These are phyloP conservation scores for Cyanoderma ruficeps DNA, from an alignment of 2,113 vertebrate species.

Conservation along the genomic window DNA sequence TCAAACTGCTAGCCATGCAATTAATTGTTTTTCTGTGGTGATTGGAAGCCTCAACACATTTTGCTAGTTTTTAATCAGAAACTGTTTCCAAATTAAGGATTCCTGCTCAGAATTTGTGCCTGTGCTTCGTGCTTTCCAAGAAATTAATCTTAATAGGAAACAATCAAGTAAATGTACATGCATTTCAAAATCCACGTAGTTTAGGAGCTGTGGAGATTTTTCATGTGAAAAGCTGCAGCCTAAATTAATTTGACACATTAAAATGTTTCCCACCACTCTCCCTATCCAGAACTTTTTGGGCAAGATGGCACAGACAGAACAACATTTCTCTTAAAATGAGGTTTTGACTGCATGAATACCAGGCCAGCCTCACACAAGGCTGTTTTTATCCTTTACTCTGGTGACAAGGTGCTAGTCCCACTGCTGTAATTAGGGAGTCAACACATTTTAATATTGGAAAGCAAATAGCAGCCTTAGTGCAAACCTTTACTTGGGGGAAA, in stretches of 20 bases:
- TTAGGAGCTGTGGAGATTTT: not conserved
- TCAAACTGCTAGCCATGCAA: conserved; percentile 32
- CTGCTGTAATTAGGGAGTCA: conserved; percentile 2
- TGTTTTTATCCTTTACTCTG: not conserved
- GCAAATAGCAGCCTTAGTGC: not conserved
- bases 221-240: not conserved
- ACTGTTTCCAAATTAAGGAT: conserved; percentile 19
- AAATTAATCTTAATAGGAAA: not conserved
- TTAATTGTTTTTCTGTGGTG: conserved; percentile 51
- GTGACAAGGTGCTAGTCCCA: not conserved
- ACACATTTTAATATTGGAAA: conserved; percentile 15
- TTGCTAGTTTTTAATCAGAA: conserved; percentile 11
- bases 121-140: not conserved
- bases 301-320: not conserved
- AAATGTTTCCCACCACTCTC: not conserved
- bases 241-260: not conserved
- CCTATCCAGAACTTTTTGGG: not conserved
- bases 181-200: not conserved
- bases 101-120: not conserved
- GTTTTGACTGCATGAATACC: not conserved
- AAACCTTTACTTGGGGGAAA: not conserved
- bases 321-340: not conserved
- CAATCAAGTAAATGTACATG: not conserved
- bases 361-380: not conserved
- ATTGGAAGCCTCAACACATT: conserved; percentile 16